Percentiles rank a stretch among this genome's conserved stretches.
These are phyloP conservation scores for Macrobrachium rosenbergii DNA, from an alignment of 1,140 invertebrate species.

Conservation along the genomic window DNA sequence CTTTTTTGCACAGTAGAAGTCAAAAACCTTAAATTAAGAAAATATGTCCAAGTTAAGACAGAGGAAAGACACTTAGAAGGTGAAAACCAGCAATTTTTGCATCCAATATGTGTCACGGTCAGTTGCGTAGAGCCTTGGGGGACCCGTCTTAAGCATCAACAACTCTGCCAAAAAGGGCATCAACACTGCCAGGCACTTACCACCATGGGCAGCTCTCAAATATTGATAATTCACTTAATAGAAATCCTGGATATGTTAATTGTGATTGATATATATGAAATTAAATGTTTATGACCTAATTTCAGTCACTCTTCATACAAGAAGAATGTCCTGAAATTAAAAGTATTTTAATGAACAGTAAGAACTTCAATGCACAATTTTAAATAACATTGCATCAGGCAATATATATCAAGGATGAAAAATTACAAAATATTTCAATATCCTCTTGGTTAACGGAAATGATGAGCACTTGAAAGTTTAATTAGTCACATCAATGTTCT, in stretches of 20 bases:
- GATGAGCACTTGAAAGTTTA: too few species aligned
- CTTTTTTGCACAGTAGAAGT: conserved; percentile 58
- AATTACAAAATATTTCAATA: too few species aligned
- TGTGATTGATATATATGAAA: conserved; percentile 19
- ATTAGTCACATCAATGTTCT: too few species aligned
- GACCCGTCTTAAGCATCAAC: conserved; percentile 25
- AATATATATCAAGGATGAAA: too few species aligned
- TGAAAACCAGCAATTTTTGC: conserved; percentile 56
- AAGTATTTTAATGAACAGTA: too few species aligned
- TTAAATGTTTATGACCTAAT: conserved; percentile 16
- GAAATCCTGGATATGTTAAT: conserved; percentile 51
- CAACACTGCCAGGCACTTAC: conserved; percentile 10
- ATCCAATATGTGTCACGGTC: conserved; percentile 47
- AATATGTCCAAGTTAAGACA: conserved; percentile 48
- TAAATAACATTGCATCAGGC: too few species aligned
- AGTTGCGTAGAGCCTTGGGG: conserved; percentile 29
- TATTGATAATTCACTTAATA: conserved; percentile 23
- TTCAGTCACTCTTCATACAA: conserved; percentile 15
- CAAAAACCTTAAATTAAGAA: conserved; percentile 52
- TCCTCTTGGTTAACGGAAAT: too few species aligned
- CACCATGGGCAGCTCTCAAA: conserved; percentile 33
- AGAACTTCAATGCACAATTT: too few species aligned
- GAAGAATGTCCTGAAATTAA: neutral
- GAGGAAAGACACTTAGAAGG: conserved; percentile 62
- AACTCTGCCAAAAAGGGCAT: neutral